Evolutionary conservation across 2,113 vertebrate genomes (phyloP), one percentile per base, ranked within the genome.

Genomic region (Pterocles orientalis): DNA sequence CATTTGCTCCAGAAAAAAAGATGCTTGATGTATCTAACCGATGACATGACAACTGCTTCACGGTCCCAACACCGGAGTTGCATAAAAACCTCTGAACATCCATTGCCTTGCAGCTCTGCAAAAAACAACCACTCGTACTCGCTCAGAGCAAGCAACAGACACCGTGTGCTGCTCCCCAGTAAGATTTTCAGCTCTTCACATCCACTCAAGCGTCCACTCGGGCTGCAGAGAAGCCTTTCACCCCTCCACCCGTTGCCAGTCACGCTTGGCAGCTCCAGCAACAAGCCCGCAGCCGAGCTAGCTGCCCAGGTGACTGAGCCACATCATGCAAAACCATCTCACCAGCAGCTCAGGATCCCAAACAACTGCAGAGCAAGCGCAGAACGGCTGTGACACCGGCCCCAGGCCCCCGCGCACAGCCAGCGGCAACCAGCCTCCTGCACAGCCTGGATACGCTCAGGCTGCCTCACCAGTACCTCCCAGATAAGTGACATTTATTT

Each of bases 1-100:
- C 71, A 71, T 62, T 73, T 83, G 80, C 85, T 93, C 90, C 75
- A 92, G 84, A 95, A 95, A 94, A 88, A 92, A 95, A 80, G 62
- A 93, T 51, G 72, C 86, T 90, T 76, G 48, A 33, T 3, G 18
- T 72, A 75, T 77, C 62, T 54, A 77, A 86, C 71, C 53, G 58
- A 92, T 66, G 86, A 92, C 66, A 82, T 45, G 88, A 92, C 84
- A 93, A 81, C 72, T 19, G 76, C 76, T 82, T 69, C 75, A 31
- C 3, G 4, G 83, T 33, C 95, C 95, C 90, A 70, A 39, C 47
- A 45, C 82, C 1, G 0, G 88, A 48, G 93, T 26, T 77, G 41
- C 82, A 80, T 26, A 73, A 92, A 95, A 91, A 4, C 76, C 86
- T 62, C 66, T 29, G 20, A 95, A 79, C 13, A 75, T 28, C 76